A percentile compares a stretch with the other conserved stretches of the same genome.
Conservation (phyloP, 2,888 invertebrate species). For the Meta bourneti region DNA sequence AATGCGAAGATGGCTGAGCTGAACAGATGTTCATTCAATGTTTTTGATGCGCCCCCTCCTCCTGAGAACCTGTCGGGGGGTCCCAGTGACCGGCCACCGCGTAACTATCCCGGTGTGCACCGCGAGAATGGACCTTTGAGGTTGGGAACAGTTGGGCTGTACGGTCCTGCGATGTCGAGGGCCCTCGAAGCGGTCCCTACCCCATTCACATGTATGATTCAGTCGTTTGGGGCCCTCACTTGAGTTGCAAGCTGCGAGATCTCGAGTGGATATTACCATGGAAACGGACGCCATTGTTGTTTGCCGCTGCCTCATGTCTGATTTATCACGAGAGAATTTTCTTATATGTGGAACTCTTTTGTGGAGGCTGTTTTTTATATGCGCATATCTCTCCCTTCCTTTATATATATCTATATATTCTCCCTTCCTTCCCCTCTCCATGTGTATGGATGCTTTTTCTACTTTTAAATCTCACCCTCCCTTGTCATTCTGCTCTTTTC, state of each 20-base stretch:
- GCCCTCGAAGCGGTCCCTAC: slow-evolving; percentile 70
- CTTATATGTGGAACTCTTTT: slow-evolving; percentile 74
- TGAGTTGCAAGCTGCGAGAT: slow-evolving; percentile 74
- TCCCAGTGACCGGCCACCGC: slow-evolving; percentile 54
- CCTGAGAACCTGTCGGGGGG: slow-evolving; percentile 51
- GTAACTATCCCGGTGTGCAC: slow-evolving; percentile 56
- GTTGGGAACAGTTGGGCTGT: slow-evolving; percentile 66
- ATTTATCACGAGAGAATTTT: slow-evolving; percentile 75
- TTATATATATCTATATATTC: background rate
- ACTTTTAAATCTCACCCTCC: slow-evolving; percentile 75
- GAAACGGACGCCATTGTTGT: slow-evolving; percentile 76
- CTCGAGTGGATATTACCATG: slow-evolving; percentile 77
- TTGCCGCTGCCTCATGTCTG: slow-evolving; percentile 76
- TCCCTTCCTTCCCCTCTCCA: background rate
- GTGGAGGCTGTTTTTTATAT: slow-evolving; percentile 55
- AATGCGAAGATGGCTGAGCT: slow-evolving; percentile 21
- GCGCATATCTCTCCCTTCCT: slow-evolving; percentile 32
- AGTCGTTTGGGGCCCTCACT: slow-evolving; percentile 73
- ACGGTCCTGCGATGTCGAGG: slow-evolving; percentile 63
- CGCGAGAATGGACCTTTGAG: slow-evolving; percentile 68
- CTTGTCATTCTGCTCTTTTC: slow-evolving; percentile 75
- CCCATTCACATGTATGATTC: slow-evolving; percentile 77
- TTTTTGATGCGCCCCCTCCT: slow-evolving; percentile 68
- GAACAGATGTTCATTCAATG: slow-evolving; percentile 74
- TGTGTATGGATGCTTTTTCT: slow-evolving; percentile 71